Conservation (phyloP, 2,797 vertebrate genomes). For the Nasua narica region DNA sequence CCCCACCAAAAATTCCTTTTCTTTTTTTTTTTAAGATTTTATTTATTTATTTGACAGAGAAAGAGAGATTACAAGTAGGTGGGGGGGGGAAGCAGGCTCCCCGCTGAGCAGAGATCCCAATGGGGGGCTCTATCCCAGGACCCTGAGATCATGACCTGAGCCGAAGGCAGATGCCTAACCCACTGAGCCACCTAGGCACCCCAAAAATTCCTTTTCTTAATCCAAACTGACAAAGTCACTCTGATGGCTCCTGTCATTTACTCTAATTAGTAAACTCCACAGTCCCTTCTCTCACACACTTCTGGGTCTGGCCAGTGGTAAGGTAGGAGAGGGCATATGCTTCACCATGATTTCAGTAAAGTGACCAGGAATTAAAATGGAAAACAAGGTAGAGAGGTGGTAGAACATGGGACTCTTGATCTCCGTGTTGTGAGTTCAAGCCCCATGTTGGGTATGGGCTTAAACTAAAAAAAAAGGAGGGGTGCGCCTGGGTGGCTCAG, state of each 20-base stretch:
- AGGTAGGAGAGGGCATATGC: not conserved
- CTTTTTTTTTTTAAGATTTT: too few species aligned
- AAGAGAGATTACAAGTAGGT: too few species aligned
- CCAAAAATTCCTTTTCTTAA: not conserved
- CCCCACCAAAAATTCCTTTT: not conserved
- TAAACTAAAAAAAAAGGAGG: not conserved
- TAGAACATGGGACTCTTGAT: not conserved
- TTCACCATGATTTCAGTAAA: conserved; percentile 28
- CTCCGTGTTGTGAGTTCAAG: not conserved
- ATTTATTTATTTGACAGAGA: too few species aligned
- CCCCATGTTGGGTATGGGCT: not conserved
- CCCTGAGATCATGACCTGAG: too few species aligned
- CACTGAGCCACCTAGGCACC: too few species aligned
- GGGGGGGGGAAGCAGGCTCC: too few species aligned
- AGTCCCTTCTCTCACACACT: not conserved
- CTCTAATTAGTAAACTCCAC: not conserved
- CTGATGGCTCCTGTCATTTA: not conserved
- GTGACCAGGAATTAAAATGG: not conserved
- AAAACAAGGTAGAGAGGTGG: not conserved
- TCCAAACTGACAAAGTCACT: not conserved
- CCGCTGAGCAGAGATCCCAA: too few species aligned
- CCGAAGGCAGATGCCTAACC: too few species aligned
- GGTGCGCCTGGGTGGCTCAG: not conserved
- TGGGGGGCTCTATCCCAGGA: too few species aligned
- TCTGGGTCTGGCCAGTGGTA: not conserved